Evolutionary conservation across 2,888 invertebrate genomes (phyloP), one percentile per base, ranked within the genome.

Genomic region (Eupeodes latifasciatus): DNA sequence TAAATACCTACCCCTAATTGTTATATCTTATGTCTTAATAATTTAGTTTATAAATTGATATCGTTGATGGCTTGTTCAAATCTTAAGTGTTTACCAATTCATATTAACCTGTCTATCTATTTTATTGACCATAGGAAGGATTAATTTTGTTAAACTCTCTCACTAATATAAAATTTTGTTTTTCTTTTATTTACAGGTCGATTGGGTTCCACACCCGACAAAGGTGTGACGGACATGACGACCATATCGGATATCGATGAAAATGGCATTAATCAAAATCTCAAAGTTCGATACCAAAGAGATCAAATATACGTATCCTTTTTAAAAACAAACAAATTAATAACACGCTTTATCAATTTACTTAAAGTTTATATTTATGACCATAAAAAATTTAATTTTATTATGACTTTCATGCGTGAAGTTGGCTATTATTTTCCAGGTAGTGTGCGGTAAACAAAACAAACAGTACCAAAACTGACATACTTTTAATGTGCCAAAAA

Each of bases 271-370:
- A 98, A 98, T 94, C 95, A 96, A 92, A 98, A 98, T 94, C 95
- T 98, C 80, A 96, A 96, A 93, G 95, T 96, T 90, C 96, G 98
- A 92, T 98, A 98, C 94, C 95, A 95, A 91, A 95, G 96, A 92
- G 97, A 98, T 94, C 95, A 96, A 92, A 97, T 98, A 93, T 98
- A 98, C 93, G 98, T 97, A 98, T 97, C 97, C 97, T 97, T 97
- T 96, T 92, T 61, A 83, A 89, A 89, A 83, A 47, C 14, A 53
- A 53, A 53, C 44, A 62, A 44, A 40, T n/a, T 49, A 34, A 49
- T 49, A 27, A 51, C 27, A 19, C n/a, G n/a, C 4, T 64, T 14
- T 14, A 40, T 62, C 10, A 14, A 19, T 64, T 12, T 6, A 34
- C 12, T 11, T 12, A 40, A 16, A 9, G 6, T 59, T 53, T 53